phyloP scores from a whole-genome alignment of 2,113 vertebrate species.

The Catharus bicknelli region DNA sequence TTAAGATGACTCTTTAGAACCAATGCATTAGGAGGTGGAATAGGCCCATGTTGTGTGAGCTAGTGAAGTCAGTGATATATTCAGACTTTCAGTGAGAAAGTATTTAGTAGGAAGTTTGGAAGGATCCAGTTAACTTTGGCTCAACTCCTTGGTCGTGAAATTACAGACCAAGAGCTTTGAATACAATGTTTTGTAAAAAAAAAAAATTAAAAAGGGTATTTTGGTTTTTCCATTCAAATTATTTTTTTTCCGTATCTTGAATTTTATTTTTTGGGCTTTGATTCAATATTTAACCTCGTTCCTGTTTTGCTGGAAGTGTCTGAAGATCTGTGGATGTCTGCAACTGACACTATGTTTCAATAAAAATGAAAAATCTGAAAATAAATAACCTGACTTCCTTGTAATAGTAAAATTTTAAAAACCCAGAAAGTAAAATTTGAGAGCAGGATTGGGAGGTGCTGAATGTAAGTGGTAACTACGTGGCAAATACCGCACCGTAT shows the following conservation, averaged over 20 bases:
- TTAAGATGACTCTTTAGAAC: neutral
- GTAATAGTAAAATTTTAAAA: neutral
- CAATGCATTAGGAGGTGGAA: neutral
- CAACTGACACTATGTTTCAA: neutral
- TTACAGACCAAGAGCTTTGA: neutral
- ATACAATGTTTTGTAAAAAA: neutral
- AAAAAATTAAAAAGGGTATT: neutral
- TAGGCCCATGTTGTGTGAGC: neutral
- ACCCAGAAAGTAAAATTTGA: neutral
- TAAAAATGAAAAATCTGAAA: neutral
- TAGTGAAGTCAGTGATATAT: neutral
- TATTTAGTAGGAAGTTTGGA: neutral
- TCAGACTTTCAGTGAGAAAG: neutral
- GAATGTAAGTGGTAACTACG: neutral
- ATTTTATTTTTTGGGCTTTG: neutral
- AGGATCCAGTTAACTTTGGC: neutral
- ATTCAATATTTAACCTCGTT: neutral
- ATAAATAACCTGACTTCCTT: neutral
- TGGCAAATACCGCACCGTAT: fast-evolving
- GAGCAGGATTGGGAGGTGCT: neutral
- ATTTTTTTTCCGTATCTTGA: neutral
- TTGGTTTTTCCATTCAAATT: neutral
- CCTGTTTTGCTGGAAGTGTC: neutral
- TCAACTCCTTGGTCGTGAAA: neutral
- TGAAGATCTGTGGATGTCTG: neutral